A percentile compares a stretch with the other conserved stretches of the same genome.
phyloP scores from a whole-genome alignment of 2,888 invertebrate species.

The Drosophila mettleri region DNA sequence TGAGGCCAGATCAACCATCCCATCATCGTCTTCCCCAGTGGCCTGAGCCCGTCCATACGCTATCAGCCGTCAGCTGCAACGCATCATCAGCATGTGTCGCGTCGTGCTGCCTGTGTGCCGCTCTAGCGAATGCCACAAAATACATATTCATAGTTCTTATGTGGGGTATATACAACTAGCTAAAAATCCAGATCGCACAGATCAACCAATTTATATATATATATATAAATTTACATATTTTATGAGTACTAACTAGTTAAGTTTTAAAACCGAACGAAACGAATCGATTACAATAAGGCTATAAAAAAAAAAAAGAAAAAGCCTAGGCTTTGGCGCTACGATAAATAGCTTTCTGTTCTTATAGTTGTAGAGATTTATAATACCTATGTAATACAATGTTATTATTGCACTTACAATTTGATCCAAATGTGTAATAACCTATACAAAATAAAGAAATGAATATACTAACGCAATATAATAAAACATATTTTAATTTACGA shows the following conservation, averaged over 20 bases:
- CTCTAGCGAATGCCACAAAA: slow-evolving; percentile 34
- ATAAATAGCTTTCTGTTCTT: slow-evolving; percentile 57
- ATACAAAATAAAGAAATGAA: slow-evolving; percentile 37
- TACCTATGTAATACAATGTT: slow-evolving; percentile 47
- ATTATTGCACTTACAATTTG: slow-evolving; percentile 26
- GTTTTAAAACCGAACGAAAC: slow-evolving; percentile 39
- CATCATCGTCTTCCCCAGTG: slow-evolving; percentile 81
- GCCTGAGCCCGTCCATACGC: slow-evolving; percentile 59
- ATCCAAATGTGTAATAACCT: slow-evolving; percentile 43
- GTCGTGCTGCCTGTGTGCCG: slow-evolving; percentile 51
- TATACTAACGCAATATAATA: slow-evolving; percentile 7
- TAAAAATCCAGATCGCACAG: slow-evolving; percentile 12
- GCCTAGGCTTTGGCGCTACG: slow-evolving; percentile 41
- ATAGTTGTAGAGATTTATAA: slow-evolving; percentile 44
- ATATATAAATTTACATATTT: slow-evolving; percentile 15
- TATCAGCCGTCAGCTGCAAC: slow-evolving; percentile 34
- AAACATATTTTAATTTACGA: background rate
- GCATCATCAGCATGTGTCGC: slow-evolving; percentile 10
- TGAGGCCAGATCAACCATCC: slow-evolving; percentile 82
- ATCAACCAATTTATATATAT: slow-evolving; percentile 13
- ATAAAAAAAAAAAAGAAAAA: background rate
- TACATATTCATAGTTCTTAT: background rate
- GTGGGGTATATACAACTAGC: slow-evolving; percentile 16
- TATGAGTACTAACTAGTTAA: slow-evolving; percentile 45
- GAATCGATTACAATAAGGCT: slow-evolving; percentile 26